Base-by-base conservation (phyloP, 2,797 vertebrate species). In the Pipistrellus nathusii region DNA sequence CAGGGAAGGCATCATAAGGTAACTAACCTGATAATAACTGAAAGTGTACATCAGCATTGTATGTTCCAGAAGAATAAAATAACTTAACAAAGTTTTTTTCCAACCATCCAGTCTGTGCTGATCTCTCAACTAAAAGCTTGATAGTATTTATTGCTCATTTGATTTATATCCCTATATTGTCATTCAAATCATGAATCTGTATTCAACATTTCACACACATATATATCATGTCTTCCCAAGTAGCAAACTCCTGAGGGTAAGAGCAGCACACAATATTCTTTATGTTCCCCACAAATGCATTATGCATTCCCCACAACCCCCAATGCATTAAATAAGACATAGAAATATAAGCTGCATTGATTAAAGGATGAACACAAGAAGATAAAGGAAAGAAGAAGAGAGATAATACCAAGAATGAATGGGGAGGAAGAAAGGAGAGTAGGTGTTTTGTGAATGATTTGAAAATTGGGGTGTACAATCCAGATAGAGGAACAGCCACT, bases 141-240 rank as follows among this genome's bases (percentile, higher is more conserved):
- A 71, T 86, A 84, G 88, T 64, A 55, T 76, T 94, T 95, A 95
- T 69, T 96, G 73, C 75, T 82, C 66, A 81, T 93, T 90, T 96
- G 90, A 97, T 96, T 95, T 95, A 92, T 95, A 94, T 90, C 94
- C 77, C 71, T 92, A 82, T 76, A 88, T 92, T 95, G 73, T 71
- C 90, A 94, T 94, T 96, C 92, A 93, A 96, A 96, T 97, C 64
- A 81, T 86, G 78, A 90, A 86, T 94, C 93, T 95, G 94, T 95
- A 96, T 97, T 96, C 95, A 96, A 95, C 87, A 92, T 93, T 95
- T 95, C 88, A 86, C 94, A 80, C 85, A 94, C 93, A 93, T 92
- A 44, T 44, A 95, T 90, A 95, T 95, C 89, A 93, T 88, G 78
- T 94, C 87, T 96, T 95, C 64, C 71, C 94, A 95, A 97, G 94